phyloP scores from a whole-genome alignment of 2,113 vertebrate genomes.

The Ellobius talpinus region DNA sequence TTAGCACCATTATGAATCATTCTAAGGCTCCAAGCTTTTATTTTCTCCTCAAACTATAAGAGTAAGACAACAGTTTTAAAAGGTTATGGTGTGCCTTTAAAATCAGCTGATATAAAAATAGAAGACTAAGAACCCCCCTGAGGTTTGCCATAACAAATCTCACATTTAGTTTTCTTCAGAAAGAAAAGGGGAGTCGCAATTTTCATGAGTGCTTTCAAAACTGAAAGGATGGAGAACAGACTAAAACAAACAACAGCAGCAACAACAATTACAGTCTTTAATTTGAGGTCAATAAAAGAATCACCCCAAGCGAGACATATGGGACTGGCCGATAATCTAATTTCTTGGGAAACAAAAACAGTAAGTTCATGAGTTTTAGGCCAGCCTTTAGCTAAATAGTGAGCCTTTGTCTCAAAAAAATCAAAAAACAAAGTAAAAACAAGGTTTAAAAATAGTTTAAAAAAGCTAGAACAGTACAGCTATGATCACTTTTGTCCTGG shows the following conservation, averaged over 20 bases:
- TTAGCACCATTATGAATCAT: slow-evolving; percentile 15
- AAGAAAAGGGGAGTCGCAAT: neutral
- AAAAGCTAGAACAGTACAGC: neutral
- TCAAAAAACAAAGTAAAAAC: neutral
- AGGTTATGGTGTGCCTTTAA: slow-evolving; percentile 38
- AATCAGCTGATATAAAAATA: slow-evolving; percentile 44
- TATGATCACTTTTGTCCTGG: neutral
- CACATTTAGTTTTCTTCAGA: slow-evolving; percentile 5
- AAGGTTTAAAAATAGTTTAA: neutral
- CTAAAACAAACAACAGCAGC: neutral
- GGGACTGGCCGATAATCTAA: neutral
- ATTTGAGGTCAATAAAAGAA: slow-evolving; percentile 35
- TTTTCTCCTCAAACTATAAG: slow-evolving; percentile 48
- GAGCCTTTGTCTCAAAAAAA: neutral
- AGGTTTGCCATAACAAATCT: neutral
- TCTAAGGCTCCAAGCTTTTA: slow-evolving; percentile 14
- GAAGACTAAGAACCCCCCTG: neutral
- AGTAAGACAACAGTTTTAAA: slow-evolving; percentile 49
- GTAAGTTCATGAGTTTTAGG: neutral
- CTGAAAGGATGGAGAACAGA: neutral
- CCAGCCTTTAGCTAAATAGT: neutral
- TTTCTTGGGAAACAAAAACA: neutral
- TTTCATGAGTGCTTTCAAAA: slow-evolving; percentile 28
- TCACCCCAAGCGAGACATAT: neutral
- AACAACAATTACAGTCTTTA: neutral